A percentile compares a stretch with the other conserved stretches of the same genome.
Evolutionary conservation across 2,113 vertebrate species (phyloP).

Genomic region (Seriola aureovittata): DNA sequence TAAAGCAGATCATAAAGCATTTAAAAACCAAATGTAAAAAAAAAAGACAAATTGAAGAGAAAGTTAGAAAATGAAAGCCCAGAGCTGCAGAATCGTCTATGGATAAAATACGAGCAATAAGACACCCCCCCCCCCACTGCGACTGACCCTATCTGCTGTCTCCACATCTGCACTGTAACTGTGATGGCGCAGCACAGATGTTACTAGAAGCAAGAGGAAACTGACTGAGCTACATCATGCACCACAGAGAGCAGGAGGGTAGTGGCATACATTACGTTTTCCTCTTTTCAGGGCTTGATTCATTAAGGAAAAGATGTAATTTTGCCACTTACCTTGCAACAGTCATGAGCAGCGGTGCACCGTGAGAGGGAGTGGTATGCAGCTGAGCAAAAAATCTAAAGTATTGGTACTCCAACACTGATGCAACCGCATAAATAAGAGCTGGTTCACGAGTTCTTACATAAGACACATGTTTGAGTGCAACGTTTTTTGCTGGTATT

Average conservation of each 20-base stretch:
- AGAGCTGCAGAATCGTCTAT: neutral
- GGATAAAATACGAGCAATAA: neutral
- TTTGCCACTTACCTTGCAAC: neutral
- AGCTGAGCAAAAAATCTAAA: neutral
- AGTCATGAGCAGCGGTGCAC: neutral
- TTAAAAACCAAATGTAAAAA: neutral
- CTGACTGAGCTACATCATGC: constrained; percentile 9
- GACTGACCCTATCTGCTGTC: constrained; percentile 5
- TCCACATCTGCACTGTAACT: neutral
- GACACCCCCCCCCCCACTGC: constrained; percentile 17
- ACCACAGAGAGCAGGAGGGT: neutral
- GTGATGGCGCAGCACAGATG: constrained; percentile 22
- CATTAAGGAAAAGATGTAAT: neutral
- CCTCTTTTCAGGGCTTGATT: neutral
- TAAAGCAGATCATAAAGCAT: constrained; percentile 3
- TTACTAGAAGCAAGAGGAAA: constrained; percentile 7
- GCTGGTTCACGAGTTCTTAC: neutral
- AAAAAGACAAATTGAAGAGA: neutral
- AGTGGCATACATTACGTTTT: neutral
- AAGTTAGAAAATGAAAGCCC: neutral
- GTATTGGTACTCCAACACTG: too few species aligned
- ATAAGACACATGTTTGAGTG: neutral
- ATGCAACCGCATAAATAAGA: neutral
- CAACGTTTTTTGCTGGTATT: neutral
- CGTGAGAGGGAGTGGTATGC: neutral